These are phyloP conservation scores for Phasianus colchicus DNA, from an alignment of 2,113 vertebrate genomes.

Conservation along the genomic window DNA sequence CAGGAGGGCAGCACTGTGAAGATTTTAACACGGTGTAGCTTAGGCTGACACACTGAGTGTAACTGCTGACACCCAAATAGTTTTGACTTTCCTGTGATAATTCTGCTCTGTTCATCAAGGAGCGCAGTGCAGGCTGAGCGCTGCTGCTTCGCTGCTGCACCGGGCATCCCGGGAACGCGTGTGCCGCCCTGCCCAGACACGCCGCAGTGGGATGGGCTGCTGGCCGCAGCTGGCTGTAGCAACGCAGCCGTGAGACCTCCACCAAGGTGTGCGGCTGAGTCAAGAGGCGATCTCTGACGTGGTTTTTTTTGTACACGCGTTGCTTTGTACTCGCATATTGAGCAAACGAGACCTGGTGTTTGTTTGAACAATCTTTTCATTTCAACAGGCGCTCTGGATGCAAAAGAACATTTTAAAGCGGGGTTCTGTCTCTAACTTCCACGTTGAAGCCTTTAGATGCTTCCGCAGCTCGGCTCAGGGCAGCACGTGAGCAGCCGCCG, in stretches of 20 bases:
- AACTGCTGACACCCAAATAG: background rate
- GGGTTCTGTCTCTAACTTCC: background rate
- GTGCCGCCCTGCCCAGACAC: background rate
- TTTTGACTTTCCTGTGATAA: background rate
- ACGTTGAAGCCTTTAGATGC: background rate
- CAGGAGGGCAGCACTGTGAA: no score
- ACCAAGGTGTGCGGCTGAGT: background rate
- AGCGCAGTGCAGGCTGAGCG: no score
- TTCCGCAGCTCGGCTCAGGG: background rate
- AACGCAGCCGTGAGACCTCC: background rate
- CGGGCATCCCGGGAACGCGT: background rate
- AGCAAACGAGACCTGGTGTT: background rate
- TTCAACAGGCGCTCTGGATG: background rate
- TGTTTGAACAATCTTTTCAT: background rate
- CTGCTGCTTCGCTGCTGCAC: background rate
- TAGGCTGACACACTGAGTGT: rapidly evolving
- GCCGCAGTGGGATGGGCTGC: rapidly evolving
- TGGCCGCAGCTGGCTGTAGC: background rate
- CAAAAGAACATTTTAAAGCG: background rate
- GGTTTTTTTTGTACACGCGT: background rate
- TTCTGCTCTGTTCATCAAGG: background rate
- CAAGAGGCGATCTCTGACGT: background rate
- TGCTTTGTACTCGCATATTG: background rate
- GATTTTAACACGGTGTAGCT: background rate
- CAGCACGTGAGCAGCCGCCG: background rate